Evolutionary conservation across 2,113 vertebrate species (phyloP).

Genomic region (Elachura formosa): DNA sequence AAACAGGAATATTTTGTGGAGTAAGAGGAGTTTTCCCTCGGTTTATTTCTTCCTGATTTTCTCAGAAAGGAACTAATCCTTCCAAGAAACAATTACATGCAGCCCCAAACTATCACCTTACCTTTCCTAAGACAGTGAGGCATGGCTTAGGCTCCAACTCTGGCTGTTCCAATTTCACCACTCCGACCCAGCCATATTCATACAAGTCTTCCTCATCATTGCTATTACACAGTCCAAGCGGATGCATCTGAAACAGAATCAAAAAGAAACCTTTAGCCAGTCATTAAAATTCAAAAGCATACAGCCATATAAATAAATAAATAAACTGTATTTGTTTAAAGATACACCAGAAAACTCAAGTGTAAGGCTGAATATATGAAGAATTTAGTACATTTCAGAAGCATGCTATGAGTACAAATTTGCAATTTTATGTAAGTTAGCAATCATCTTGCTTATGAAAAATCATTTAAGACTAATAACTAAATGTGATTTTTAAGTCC

Average conservation of each 20-base stretch:
- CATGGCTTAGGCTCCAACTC: conserved; percentile 95
- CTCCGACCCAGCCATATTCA: conserved; percentile 99
- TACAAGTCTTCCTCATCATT: conserved; percentile 97
- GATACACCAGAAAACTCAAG: neutral
- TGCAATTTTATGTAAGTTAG: neutral
- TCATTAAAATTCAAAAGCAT: neutral
- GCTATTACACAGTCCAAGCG: conserved; percentile 93
- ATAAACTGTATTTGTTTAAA: neutral
- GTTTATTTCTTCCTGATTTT: neutral
- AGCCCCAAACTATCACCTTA: conserved; percentile 42
- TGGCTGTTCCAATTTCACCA: conserved; percentile 96
- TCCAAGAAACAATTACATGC: neutral
- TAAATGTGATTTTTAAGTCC: neutral
- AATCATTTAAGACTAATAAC: neutral
- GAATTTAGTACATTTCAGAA: neutral
- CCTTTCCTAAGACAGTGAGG: conserved; percentile 96
- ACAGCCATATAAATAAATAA: neutral
- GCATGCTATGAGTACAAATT: neutral
- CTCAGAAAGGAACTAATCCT: neutral
- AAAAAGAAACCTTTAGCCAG: neutral
- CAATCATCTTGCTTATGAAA: neutral
- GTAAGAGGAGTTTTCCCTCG: neutral
- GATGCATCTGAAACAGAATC: conserved; percentile 87
- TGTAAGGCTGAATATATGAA: neutral
- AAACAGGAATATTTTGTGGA: neutral